These are phyloP conservation scores for Tor tambroides DNA, from an alignment of 2,113 vertebrate genomes.

Conservation along the genomic window DNA sequence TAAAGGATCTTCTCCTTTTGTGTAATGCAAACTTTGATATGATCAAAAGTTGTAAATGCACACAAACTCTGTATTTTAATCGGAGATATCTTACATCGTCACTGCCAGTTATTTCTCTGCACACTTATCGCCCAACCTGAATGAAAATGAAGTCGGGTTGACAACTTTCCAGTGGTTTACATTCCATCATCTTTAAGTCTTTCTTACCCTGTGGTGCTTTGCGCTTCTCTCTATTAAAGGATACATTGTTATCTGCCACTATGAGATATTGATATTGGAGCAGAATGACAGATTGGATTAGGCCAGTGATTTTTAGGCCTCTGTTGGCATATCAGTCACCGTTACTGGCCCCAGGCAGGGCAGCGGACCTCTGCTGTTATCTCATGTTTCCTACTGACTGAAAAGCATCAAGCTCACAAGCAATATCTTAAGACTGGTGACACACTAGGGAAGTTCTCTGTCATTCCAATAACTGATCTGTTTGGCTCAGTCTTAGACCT, in stretches of 20 bases:
- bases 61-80: conserved; percentile 49
- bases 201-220: not conserved
- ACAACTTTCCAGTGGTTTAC: conserved; percentile 31
- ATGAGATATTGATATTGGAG: conserved; percentile 28
- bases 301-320: not conserved
- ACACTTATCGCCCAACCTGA: not conserved
- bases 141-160: conserved; percentile 17
- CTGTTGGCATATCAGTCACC: not conserved
- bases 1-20: not conserved
- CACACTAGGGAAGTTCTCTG: not conserved
- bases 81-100: not conserved
- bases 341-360: not conserved
- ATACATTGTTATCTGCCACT: conserved; percentile 32
- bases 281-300: conserved; percentile 46
- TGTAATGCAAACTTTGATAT: conserved; percentile 56
- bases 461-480: not conserved
- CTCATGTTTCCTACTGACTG: conserved; percentile 29
- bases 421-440: conserved; percentile 14
- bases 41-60: conserved; percentile 44
- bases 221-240: conserved; percentile 34
- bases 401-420: conserved; percentile 12
- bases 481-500: not conserved
- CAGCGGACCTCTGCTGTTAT: conserved; percentile 6
- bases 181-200: conserved; percentile 41
- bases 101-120: not conserved